Evolutionary conservation across 2,797 vertebrate genomes (phyloP).

Genomic region (Decapterus maruadsi): DNA sequence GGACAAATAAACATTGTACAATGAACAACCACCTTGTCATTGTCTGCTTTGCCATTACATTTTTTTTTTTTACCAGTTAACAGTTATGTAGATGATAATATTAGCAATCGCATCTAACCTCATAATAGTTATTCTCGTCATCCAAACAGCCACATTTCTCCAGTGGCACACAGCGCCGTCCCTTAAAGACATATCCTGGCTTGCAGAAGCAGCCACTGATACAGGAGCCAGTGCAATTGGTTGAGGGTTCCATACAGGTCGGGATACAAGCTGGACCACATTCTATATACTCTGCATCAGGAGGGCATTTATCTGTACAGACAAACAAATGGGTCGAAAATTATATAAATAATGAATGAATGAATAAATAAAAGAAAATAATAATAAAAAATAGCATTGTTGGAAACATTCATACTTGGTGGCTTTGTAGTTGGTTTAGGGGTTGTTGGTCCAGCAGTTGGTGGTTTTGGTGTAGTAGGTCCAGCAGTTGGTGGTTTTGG

Average conservation of each 20-base stretch:
- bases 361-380: neutral
- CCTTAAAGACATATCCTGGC: constrained; percentile 85
- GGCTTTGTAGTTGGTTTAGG: constrained; percentile 35
- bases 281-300: constrained; percentile 79
- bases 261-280: constrained; percentile 86
- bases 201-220: constrained; percentile 85
- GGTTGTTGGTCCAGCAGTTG: constrained; percentile 18
- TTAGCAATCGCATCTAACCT: constrained; percentile 70
- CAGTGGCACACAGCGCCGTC: constrained; percentile 76
- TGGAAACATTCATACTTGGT: constrained; percentile 49
- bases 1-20: neutral
- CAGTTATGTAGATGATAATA: neutral
- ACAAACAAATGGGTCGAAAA: neutral
- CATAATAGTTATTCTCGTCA: constrained; percentile 81
- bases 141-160: constrained; percentile 86
- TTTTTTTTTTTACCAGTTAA: neutral
- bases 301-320: constrained; percentile 78
- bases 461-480: constrained; percentile 21
- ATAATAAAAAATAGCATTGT: neutral
- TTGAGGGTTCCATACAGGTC: constrained; percentile 82
- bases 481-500: constrained; percentile 6
- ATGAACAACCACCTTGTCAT: neutral
- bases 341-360: too few species aligned
- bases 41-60: neutral
- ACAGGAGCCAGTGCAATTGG: constrained; percentile 82